These are phyloP conservation scores for Gandaritis pyraliata DNA, from an alignment of 2,888 invertebrate species.

Conservation along the genomic window DNA sequence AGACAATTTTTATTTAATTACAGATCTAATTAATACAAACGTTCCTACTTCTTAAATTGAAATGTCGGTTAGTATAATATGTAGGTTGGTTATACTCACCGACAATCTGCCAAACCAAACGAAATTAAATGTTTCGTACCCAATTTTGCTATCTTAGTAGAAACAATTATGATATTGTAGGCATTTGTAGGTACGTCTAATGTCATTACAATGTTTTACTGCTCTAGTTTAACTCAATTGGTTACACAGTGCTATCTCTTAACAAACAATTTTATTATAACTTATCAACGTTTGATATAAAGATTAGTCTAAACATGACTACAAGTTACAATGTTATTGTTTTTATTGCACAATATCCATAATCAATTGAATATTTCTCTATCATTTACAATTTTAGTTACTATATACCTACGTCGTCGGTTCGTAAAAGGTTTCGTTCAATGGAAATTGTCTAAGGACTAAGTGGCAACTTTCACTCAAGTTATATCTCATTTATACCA, in stretches of 20 bases:
- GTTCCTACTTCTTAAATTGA: background rate
- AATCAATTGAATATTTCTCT: constrained; percentile 7
- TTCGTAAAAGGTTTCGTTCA: constrained; percentile 10
- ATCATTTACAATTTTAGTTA: background rate
- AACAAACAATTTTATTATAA: no score
- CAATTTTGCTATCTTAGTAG: no score
- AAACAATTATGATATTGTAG: no score
- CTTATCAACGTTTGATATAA: background rate
- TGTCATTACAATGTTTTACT: no score
- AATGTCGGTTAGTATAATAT: no score
- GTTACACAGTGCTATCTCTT: no score
- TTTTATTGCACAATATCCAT: constrained; percentile 16
- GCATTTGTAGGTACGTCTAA: no score
- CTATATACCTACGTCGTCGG: no score
- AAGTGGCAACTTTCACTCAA: constrained; percentile 18
- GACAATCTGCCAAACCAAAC: no score
- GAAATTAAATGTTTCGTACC: no score
- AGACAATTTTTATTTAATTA: constrained; percentile 12
- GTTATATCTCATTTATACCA: background rate
- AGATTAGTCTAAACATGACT: constrained; percentile 1
- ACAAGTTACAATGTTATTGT: constrained; percentile 9
- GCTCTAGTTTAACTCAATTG: no score
- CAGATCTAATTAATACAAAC: background rate
- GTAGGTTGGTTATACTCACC: no score
- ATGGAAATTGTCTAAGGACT: background rate